Evolutionary conservation across 2,888 invertebrate genomes (phyloP), one percentile per base, ranked within the genome.

Genomic region (Cephus pulcher): DNA sequence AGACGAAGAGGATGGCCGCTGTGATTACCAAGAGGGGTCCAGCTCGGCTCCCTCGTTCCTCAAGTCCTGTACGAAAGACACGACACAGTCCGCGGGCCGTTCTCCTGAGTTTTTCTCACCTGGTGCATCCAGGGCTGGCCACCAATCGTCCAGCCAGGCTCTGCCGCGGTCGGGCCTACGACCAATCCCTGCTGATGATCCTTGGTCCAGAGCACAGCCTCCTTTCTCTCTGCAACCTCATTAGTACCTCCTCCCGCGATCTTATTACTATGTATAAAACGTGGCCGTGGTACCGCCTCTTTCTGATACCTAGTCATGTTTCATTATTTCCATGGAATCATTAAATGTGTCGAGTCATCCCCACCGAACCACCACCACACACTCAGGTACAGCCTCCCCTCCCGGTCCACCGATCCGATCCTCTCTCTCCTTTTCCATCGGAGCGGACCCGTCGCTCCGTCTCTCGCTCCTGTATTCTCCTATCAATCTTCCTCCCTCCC

Each of bases 271-370:
- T 77, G 56, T 78, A 75, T 68, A 78, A 76, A 78, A 78, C 78
- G 73, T 40, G 56, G 23, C 74, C 68, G 34, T 35, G 76, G 76
- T 56, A 33, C 79, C 79, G 89, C 89, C 89, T 87, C 87, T 88
- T 86, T 85, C 86, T 84, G 87, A 89, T 87, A 86, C 86, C 84
- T 83, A 85, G 84, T 89, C 88, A 86, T 88, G 89, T 89, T 89
- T 90, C 89, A 89, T 90, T 89, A 89, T 89, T 89, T 88, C 86
- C 86, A 83, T 81, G 86, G 85, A 87, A 89, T 90, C 89, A 89
- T 89, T 89, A 89, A 88, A 85, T 84, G 83, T 82, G 79, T 81
- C 82, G 87, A 83, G 84, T 86, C 88, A 86, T 88, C 69, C 75
- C 81, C 76, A 34, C 76, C 74, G 33, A 34, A 32, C 76, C 68